phyloP scores from a whole-genome alignment of 2,113 vertebrate species.

The Chunga burmeisteri region DNA sequence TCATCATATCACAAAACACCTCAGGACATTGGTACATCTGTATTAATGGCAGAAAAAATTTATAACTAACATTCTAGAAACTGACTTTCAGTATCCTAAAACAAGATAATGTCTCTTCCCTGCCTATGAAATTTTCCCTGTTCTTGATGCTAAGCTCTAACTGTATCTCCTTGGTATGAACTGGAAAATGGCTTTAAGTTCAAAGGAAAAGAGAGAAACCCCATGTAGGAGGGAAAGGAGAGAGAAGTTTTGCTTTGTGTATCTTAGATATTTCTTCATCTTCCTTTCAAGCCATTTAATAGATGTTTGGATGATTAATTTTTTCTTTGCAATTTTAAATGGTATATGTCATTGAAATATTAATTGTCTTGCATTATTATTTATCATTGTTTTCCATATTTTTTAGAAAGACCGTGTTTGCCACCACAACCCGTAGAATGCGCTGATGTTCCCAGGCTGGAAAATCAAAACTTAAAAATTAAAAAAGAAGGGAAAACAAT shows the following conservation, averaged over 20 bases:
- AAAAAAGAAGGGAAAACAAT: background rate
- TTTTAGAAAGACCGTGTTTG: slow-evolving; percentile 25
- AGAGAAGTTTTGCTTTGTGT: background rate
- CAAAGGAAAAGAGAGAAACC: background rate
- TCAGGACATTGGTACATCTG: background rate
- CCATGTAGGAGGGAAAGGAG: background rate
- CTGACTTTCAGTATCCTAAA: background rate
- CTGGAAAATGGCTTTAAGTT: background rate
- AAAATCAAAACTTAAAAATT: background rate
- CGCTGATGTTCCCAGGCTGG: background rate
- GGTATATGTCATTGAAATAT: background rate
- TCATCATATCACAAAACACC: background rate
- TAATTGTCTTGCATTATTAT: background rate
- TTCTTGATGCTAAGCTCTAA: background rate
- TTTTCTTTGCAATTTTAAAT: background rate
- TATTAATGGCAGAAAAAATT: background rate
- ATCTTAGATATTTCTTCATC: background rate
- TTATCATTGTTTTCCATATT: background rate
- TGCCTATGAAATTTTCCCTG: background rate
- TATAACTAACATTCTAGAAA: background rate
- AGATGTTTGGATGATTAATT: background rate
- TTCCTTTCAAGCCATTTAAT: background rate
- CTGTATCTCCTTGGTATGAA: background rate
- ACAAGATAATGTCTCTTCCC: background rate
- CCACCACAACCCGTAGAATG: background rate